phyloP scores from a whole-genome alignment of 2,888 invertebrate species.

The Atethmia centrago region DNA sequence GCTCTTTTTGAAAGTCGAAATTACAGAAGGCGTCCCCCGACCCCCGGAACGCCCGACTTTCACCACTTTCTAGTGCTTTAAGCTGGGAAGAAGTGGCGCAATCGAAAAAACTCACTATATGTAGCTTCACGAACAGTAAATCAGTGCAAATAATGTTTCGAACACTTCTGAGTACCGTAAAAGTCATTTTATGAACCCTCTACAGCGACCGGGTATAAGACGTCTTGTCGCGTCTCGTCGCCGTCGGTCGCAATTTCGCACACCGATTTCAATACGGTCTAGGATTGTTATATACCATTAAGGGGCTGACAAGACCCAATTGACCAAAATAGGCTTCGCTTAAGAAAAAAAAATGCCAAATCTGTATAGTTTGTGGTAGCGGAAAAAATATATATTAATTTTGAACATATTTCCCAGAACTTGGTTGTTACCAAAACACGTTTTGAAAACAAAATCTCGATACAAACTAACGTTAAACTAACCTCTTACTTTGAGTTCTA shows the following conservation, averaged over 20 bases:
- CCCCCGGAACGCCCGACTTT: background rate
- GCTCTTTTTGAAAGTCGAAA: background rate
- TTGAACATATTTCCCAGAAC: too few species aligned
- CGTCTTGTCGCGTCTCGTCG: background rate
- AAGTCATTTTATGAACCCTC: slow-evolving; percentile 43
- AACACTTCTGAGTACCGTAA: slow-evolving; percentile 17
- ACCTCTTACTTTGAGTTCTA: too few species aligned
- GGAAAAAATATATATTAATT: too few species aligned
- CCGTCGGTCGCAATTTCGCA: slow-evolving; percentile 25
- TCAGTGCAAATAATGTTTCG: slow-evolving; percentile 31
- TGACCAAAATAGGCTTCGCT: too few species aligned
- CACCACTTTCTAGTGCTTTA: background rate
- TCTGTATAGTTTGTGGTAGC: too few species aligned
- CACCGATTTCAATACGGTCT: slow-evolving; percentile 24
- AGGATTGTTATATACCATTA: slow-evolving; percentile 7
- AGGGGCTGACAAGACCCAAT: too few species aligned
- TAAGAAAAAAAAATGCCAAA: too few species aligned
- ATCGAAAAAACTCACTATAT: background rate
- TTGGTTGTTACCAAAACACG: too few species aligned
- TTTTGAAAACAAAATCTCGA: too few species aligned
- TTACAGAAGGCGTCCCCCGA: background rate
- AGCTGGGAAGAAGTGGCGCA: background rate
- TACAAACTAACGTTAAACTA: too few species aligned
- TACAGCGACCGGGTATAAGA: slow-evolving; percentile 6
- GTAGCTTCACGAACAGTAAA: slow-evolving; percentile 3